Evolutionary conservation across 2,797 vertebrate species (phyloP).

Genomic region (Mormyrus proboscirostris): DNA sequence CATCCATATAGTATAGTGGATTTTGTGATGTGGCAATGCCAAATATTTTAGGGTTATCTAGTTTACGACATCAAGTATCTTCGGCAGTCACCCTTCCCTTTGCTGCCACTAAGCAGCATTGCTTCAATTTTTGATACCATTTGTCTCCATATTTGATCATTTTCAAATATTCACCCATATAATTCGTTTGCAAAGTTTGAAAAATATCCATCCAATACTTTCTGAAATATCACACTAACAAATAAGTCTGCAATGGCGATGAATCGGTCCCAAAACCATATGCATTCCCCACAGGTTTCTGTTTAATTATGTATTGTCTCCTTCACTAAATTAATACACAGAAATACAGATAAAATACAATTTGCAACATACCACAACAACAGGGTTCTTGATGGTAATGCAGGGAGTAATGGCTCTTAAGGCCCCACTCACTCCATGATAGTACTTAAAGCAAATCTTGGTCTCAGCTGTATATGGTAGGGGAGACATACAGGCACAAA

Average conservation of each 20-base stretch:
- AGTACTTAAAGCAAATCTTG: conserved; percentile 97
- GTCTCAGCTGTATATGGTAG: conserved; percentile 75
- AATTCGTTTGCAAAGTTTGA: not conserved
- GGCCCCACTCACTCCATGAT: conserved; percentile 90
- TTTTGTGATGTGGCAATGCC: not conserved
- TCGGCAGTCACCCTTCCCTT: not conserved
- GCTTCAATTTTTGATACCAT: not conserved
- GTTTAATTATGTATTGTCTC: not conserved
- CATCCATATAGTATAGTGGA: not conserved
- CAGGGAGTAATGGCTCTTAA: conserved; percentile 91
- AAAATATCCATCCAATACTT: not conserved
- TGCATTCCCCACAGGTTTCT: not conserved
- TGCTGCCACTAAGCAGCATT: not conserved
- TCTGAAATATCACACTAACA: not conserved
- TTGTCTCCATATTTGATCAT: not conserved
- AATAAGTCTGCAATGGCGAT: not conserved
- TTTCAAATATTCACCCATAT: not conserved
- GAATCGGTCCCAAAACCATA: not conserved
- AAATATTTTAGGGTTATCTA: not conserved
- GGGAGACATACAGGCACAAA: conserved; percentile 30
- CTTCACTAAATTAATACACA: not conserved
- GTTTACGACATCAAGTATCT: not conserved
- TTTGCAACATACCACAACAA: conserved; percentile 73
- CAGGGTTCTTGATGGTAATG: conserved; percentile 93
- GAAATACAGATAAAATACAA: conserved; percentile 9